Base-by-base conservation (phyloP, 2,888 invertebrate species). In the Ryuthela nishihirai region DNA sequence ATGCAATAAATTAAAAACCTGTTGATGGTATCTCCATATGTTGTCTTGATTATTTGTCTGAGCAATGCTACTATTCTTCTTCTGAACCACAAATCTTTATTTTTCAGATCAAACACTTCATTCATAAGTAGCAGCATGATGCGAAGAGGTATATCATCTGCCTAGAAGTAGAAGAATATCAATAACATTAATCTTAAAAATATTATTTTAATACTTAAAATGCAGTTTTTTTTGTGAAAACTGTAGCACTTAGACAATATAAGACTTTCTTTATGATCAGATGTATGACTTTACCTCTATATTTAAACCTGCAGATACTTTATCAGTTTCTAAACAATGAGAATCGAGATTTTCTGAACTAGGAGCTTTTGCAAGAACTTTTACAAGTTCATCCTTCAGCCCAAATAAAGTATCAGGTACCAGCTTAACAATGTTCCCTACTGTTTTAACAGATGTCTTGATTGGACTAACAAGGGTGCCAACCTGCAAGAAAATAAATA, bases 361-460 rank as follows among this genome's bases (percentile, higher is more conserved):
- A 15, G 49, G 41, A 20, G 65, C 62, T 17, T 64, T 68, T n/a
- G 53, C 55, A 36, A 88, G 86, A 21, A 87, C 84, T 75, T 85
- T 86, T 39, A 85, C 85, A 65, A 88, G 80, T 54, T 87, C 87
- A 69, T 85, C 88, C 77, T 88, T 85, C 24, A 90, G 84, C 69
- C 88, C 87, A 0, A 92, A 85, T 0, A 93, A 82, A 68, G 88
- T 88, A 71, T 92, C 92, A 0, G 93, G 92, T 80, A 91, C 87
- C 44, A 87, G 85, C 73, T 87, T 87, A 23, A 94, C 85, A 0
- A 87, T 83, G 67, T 80, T 80, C 1, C 83, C 81, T 18, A 85
- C 79, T 15, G 76, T 85, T 69, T 86, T 84, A 79, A 91, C 88
- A 0, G 90, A 88, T 4, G 83, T 84, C 70, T 85, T 84, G 55